Percentiles rank a stretch among this genome's conserved stretches.
phyloP scores from a whole-genome alignment of 2,113 vertebrate species.

The Chaetorhynchus papuensis region DNA sequence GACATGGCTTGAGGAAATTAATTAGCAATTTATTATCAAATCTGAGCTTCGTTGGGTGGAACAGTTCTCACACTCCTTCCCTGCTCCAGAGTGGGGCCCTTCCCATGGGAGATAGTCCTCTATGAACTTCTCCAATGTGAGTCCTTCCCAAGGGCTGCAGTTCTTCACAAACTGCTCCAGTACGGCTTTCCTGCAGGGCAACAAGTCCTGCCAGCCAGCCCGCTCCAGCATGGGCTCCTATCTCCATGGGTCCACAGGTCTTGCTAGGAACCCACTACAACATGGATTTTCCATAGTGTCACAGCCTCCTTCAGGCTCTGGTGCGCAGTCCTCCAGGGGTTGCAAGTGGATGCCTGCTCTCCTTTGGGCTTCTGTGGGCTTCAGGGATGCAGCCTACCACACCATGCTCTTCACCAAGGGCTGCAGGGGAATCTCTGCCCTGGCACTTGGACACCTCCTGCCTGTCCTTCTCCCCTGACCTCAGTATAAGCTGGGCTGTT shows the following conservation, averaged over 20 bases:
- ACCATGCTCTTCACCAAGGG: neutral
- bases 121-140: neutral
- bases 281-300: neutral
- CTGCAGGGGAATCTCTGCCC: neutral
- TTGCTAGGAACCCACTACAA: neutral
- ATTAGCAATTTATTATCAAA: neutral
- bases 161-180: neutral
- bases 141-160: neutral
- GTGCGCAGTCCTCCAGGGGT: neutral
- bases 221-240: neutral
- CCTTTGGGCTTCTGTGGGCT: neutral
- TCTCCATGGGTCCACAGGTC: rapidly evolving
- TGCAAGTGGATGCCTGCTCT: neutral
- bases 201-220: neutral
- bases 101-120: neutral
- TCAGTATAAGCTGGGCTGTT: neutral
- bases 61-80: neutral
- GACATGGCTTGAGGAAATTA: neutral
- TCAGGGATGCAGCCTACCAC: neutral
- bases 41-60: neutral
- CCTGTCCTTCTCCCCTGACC: neutral
- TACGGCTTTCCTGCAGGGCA: no score
- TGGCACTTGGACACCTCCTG: neutral
- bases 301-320: neutral
- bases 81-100: no score